phyloP scores from a whole-genome alignment of 2,888 invertebrate genomes.

The Napeogenes sylphis region DNA sequence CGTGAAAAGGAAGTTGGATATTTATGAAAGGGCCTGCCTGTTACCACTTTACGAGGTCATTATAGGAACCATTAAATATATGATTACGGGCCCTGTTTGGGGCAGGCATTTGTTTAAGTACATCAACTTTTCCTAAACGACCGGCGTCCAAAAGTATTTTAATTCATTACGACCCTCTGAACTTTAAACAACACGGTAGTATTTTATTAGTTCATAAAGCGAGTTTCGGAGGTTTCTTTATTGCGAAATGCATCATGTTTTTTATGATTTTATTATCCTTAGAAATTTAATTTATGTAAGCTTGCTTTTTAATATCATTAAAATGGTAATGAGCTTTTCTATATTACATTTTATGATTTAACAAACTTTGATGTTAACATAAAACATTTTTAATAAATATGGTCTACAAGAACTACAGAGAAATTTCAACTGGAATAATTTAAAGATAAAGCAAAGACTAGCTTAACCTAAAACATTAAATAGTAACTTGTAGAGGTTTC shows the following conservation, averaged over 20 bases:
- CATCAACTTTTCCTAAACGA: constrained; percentile 71
- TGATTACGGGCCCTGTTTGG: constrained; percentile 57
- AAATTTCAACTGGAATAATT: no score
- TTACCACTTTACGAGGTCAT: constrained; percentile 72
- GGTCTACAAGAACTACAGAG: no score
- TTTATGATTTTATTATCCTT: constrained; percentile 10
- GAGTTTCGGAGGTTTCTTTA: constrained; percentile 44
- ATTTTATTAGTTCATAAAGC: constrained; percentile 61
- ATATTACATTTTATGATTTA: no score
- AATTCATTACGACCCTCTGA: constrained; percentile 55
- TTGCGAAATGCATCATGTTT: constrained; percentile 29
- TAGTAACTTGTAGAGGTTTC: constrained; percentile 28
- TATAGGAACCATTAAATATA: constrained; percentile 71
- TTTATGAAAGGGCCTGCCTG: constrained; percentile 66
- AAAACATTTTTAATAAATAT: no score
- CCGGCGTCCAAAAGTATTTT: constrained; percentile 57
- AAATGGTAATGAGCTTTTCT: not conserved
- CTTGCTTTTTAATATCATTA: not conserved
- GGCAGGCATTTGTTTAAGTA: constrained; percentile 68
- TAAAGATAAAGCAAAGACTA: constrained; percentile 9
- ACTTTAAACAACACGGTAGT: constrained; percentile 53
- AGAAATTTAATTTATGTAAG: not conserved
- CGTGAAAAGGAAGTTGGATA: constrained; percentile 53
- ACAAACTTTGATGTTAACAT: no score
- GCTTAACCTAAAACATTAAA: constrained; percentile 28